A percentile compares a stretch with the other conserved stretches of the same genome.
Evolutionary conservation across 2,888 invertebrate species (phyloP).

Genomic region (Acanthopleura granulata): DNA sequence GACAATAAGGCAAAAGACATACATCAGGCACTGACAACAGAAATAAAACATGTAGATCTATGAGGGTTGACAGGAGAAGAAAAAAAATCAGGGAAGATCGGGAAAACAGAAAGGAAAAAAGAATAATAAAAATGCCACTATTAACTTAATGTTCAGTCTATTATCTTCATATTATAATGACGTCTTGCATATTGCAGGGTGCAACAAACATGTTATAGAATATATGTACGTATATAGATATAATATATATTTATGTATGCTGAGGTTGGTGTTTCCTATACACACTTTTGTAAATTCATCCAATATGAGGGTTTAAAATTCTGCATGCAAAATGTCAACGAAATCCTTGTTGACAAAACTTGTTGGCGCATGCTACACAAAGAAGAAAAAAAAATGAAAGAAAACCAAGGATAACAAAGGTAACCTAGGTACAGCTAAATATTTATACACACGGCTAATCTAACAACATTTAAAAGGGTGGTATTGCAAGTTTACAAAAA

Average conservation of each 20-base stretch:
- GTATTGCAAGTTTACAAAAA: neutral
- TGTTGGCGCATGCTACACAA: too few species aligned
- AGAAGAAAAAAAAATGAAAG: neutral
- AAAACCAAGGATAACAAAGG: neutral
- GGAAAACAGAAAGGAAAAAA: neutral
- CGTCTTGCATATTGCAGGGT: neutral
- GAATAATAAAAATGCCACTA: neutral
- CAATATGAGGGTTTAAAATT: neutral
- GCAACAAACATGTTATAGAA: neutral
- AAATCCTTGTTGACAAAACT: neutral
- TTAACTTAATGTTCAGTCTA: neutral
- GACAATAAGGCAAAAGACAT: too few species aligned
- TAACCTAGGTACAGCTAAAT: neutral
- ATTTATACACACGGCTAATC: neutral
- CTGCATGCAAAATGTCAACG: neutral
- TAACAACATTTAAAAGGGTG: neutral
- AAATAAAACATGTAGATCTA: too few species aligned
- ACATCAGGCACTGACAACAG: too few species aligned
- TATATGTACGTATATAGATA: neutral
- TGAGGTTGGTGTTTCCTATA: neutral
- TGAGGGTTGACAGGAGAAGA: too few species aligned
- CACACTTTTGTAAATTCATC: neutral
- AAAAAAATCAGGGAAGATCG: too few species aligned
- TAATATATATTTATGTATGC: slow-evolving; percentile 3
- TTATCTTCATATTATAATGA: neutral